These are phyloP conservation scores for Hoplodrina ambigua DNA, from an alignment of 2,888 invertebrate genomes.

Conservation along the genomic window DNA sequence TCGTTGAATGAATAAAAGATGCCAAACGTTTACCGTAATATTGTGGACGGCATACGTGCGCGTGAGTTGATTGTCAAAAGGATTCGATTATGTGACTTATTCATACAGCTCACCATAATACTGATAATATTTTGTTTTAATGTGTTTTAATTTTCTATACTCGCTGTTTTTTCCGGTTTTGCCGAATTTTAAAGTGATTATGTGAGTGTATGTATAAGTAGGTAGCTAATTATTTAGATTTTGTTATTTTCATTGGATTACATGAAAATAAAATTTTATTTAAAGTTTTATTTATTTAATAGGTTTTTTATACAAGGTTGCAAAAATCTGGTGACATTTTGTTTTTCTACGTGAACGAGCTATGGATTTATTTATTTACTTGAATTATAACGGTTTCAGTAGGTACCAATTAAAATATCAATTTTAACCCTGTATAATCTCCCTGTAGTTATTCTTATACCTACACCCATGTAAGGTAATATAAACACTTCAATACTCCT, in stretches of 20 bases:
- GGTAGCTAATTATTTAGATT: constrained; percentile 13
- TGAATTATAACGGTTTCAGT: too few species aligned
- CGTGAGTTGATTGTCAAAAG: constrained; percentile 38
- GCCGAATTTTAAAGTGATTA: constrained; percentile 16
- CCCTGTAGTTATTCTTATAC: neutral
- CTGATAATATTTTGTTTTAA: constrained; percentile 21
- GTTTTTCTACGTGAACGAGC: too few species aligned
- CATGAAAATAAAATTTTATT: neutral
- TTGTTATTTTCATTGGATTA: constrained; percentile 1
- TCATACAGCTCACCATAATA: constrained; percentile 19
- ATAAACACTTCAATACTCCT: constrained; percentile 22
- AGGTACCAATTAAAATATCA: too few species aligned
- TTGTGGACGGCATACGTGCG: constrained; percentile 11
- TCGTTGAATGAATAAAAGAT: constrained; percentile 60
- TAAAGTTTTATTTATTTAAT: neutral
- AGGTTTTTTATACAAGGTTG: neutral
- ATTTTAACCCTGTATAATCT: constrained; percentile 2
- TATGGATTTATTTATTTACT: too few species aligned
- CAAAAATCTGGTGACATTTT: too few species aligned
- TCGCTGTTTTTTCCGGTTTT: constrained; percentile 47
- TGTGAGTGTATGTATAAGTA: neutral
- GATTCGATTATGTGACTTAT: constrained; percentile 18
- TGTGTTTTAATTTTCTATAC: neutral
- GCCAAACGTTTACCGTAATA: constrained; percentile 36
- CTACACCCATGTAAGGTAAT: constrained; percentile 32